These are phyloP conservation scores for Sussaba pulchella DNA, from an alignment of 2,888 invertebrate species.

Conservation along the genomic window DNA sequence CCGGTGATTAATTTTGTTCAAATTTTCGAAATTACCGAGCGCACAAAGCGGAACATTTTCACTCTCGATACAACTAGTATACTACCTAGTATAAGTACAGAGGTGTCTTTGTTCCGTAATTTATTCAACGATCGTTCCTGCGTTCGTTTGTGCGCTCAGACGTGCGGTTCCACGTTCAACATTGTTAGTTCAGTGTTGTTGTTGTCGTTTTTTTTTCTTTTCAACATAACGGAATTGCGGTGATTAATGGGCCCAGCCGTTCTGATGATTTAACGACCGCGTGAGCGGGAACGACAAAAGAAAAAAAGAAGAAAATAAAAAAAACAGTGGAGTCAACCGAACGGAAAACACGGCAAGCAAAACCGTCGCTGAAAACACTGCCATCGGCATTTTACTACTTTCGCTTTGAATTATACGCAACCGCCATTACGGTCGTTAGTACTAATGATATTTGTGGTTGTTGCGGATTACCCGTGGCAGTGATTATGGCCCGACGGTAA, in stretches of 20 bases:
- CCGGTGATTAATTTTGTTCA: not conserved
- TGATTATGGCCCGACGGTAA: slow-evolving; percentile 22
- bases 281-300: not conserved
- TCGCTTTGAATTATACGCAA: slow-evolving; percentile 19
- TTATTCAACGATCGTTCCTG: not conserved
- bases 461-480: slow-evolving; percentile 46
- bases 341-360: not conserved
- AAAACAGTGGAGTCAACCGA: not conserved
- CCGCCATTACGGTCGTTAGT: slow-evolving; percentile 55
- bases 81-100: not conserved
- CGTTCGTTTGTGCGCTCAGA: not conserved
- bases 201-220: slow-evolving; percentile 7
- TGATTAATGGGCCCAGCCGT: slow-evolving; percentile 49
- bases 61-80: not conserved
- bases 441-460: slow-evolving; percentile 57
- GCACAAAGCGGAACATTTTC: not conserved
- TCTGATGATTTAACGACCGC: slow-evolving; percentile 36
- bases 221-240: slow-evolving; percentile 27
- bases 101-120: slow-evolving; percentile 1
- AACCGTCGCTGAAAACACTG: slow-evolving; percentile 28
- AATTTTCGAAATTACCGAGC: not conserved
- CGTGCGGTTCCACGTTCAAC: not conserved
- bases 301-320: slow-evolving; percentile 13
- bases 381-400: slow-evolving; percentile 19
- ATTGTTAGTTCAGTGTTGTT: not conserved